Conservation (phyloP, 2,113 vertebrate species). For the Ranitomeya imitator region DNA sequence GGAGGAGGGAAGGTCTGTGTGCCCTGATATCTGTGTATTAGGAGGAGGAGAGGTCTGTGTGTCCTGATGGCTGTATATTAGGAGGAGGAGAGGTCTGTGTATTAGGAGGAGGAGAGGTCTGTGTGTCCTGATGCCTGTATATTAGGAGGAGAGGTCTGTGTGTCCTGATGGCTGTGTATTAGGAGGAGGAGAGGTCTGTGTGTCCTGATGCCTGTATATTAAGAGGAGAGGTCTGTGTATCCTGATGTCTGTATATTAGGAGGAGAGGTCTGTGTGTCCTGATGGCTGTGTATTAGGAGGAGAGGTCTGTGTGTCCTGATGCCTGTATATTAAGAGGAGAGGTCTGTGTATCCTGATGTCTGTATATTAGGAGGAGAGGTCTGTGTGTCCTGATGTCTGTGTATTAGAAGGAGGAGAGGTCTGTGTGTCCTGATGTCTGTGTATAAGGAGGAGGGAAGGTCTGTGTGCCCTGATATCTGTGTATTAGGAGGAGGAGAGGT, state of each 20-base stretch:
- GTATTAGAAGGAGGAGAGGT: too few species aligned
- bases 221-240: neutral
- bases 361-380: too few species aligned
- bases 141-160: neutral
- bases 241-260: neutral
- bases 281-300: neutral
- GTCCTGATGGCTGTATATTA: too few species aligned
- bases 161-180: neutral
- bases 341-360: too few species aligned
- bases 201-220: neutral
- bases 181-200: constrained; percentile 2
- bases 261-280: constrained; percentile 12
- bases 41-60: neutral
- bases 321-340: too few species aligned
- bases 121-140: neutral
- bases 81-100: too few species aligned
- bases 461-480: too few species aligned
- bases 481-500: neutral
- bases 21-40: neutral
- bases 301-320: too few species aligned
- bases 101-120: neutral
- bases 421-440: too few species aligned
- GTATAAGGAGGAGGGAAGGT: too few species aligned
- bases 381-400: too few species aligned
- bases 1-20: neutral